These are phyloP conservation scores for Onychostoma macrolepis DNA, from an alignment of 2,113 vertebrate genomes.

Conservation along the genomic window DNA sequence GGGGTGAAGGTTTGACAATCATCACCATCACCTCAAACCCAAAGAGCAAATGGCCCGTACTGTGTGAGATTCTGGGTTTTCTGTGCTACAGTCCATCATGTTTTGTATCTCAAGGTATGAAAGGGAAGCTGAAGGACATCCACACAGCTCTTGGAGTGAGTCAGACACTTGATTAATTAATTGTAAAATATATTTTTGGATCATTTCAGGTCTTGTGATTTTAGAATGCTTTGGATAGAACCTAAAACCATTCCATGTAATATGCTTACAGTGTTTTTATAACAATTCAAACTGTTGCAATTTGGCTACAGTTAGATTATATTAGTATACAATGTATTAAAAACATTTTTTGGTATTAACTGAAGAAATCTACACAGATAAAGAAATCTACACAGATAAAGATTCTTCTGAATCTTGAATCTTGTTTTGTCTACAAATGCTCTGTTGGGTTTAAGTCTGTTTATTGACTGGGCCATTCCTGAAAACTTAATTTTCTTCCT, in stretches of 20 bases:
- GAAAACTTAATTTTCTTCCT: background rate
- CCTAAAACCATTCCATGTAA: too few relatives aligned
- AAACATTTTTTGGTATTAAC: background rate
- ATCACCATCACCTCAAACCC: conserved; percentile 63
- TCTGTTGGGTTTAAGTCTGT: background rate
- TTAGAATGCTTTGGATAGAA: too few relatives aligned
- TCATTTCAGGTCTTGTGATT: too few relatives aligned
- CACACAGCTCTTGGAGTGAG: conserved; percentile 64
- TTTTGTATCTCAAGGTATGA: conserved; percentile 59
- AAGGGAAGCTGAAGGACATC: conserved; percentile 23
- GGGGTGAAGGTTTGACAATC: conserved; percentile 63
- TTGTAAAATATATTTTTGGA: too few relatives aligned
- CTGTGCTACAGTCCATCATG: conserved; percentile 70
- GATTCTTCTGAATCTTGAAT: too few relatives aligned
- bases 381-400: too few relatives aligned
- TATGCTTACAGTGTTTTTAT: too few relatives aligned
- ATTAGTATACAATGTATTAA: too few relatives aligned
- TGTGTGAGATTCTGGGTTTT: conserved; percentile 66
- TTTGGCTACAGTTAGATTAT: too few relatives aligned
- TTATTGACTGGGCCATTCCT: background rate
- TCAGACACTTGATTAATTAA: conserved; percentile 23
- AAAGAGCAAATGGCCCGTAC: conserved; percentile 60
- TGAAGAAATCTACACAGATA: too few relatives aligned
- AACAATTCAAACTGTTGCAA: too few relatives aligned
- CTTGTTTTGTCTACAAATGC: too few relatives aligned